Base-by-base conservation (phyloP, 1,140 invertebrate genomes). In the Antheraea pernyi region DNA sequence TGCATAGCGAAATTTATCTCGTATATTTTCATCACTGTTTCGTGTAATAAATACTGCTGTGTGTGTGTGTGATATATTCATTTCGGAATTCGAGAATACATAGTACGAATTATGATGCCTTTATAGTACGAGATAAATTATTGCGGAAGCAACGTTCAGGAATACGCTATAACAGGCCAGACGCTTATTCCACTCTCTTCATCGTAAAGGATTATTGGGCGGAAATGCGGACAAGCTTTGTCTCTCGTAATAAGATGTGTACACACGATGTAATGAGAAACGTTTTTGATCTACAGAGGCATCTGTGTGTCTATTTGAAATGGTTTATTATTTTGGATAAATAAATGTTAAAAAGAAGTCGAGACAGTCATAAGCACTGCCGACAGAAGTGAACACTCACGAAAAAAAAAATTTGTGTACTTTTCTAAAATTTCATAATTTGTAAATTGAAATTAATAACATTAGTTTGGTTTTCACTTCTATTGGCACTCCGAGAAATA, bases 161-260 rank as follows among this genome's bases (percentile, higher is more conserved):
- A 76, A 79, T 75, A 78, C 73, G 79, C 79, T 75, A 71, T 75
- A 77, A 81, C 71, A 75, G 66, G 75, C 76, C 77, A 76, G 68
- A 76, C 70, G 70, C 60, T 80, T 77, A 79, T 80, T 78, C 78
- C 71, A 76, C 74, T 75, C 74, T 75, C 68, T 78, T 78, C 76
- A 72, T 78, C 74, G 75, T 73, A 73, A 81, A 80, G 75, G 80
- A 79, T 81, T 78, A 81, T 79, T 75, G 73, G 73, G 70, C 65
- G 69, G 74, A 76, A 74, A 73, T 73, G 77, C 71, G 72, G 72
- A 61, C 64, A 64, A 70, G 62, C 46, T 30, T 19, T 22, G 11
- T 74, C 62, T 65, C 73, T 67, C 72, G 76, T 75, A 78, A 68
- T 68, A 66, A 58, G 69, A 22, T 65, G 19, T 64, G 72, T 76